Evolutionary conservation across 2,888 invertebrate species (phyloP), one percentile per base, ranked within the genome.

Genomic region (Furcula furcula): DNA sequence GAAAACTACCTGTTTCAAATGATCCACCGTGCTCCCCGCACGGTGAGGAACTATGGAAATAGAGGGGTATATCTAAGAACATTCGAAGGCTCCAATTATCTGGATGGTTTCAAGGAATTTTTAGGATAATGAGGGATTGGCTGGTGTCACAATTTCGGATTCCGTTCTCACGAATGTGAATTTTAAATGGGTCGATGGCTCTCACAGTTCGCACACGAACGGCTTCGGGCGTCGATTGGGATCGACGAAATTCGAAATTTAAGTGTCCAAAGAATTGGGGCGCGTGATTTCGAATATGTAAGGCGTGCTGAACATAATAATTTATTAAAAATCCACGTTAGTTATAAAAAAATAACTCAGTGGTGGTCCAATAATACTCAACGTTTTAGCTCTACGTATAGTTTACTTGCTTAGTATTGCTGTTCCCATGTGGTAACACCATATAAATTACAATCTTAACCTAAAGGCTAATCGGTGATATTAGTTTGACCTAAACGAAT

Each of bases 1-100:
- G 68, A 65, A 59, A 64, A 62, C 76, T 76, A 72, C 75, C 71
- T 77, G 76, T 64, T 63, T 62, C 65, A 56, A 42, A 34, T 39
- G 38, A 46, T 14, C 52, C 34, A 15, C 31, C 12, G 4, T 13
- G 7, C 7, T 19, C 19, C 20, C 7, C 14, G 13, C 25, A 15
- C 7, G 7, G 9, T 2, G 11, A 0, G 10, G 4, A 27, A 25
- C 4, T 3, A 4, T 9, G 13, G 15, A 11, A 7, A 20, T 23
- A 6, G 0, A 18, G 9, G 32, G 7, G 13, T 3, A 13, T n/a
- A n/a, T 7, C n/a, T 10, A 0, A 2, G 14, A 9, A 20, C 4
- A 9, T 15, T n/a, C 0, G 7, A 26, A 4, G 34, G 47, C 4
- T 41, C 52, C 36, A 27, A 14, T 20, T 38, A 40, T 36, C 34